These are phyloP conservation scores for Lasaia peninsularis DNA, from an alignment of 1,140 invertebrate species.

Conservation along the genomic window DNA sequence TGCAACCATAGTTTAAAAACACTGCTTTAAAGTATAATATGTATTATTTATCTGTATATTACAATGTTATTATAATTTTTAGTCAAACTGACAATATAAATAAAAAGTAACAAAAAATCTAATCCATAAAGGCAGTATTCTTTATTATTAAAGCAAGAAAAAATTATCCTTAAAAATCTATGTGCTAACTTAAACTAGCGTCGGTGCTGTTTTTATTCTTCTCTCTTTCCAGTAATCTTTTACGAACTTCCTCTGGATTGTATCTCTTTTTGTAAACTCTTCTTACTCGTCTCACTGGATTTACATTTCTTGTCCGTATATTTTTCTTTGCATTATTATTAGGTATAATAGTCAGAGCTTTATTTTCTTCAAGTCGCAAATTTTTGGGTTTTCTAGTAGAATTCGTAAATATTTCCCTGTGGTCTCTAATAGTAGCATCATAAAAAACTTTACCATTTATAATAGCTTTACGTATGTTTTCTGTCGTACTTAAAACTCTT, in stretches of 20 bases:
- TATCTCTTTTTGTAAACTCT: constrained; percentile 65
- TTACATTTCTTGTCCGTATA: constrained; percentile 53
- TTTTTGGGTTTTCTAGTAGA: constrained; percentile 48
- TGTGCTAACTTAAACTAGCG: constrained; percentile 21
- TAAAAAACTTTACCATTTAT: constrained; percentile 69
- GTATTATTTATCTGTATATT: background rate
- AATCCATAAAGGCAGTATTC: constrained; percentile 3
- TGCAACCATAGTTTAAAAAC: background rate
- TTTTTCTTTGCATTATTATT: constrained; percentile 50
- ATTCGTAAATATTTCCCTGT: constrained; percentile 50
- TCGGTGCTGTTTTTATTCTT: constrained; percentile 40
- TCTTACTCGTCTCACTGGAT: constrained; percentile 58
- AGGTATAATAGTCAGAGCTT: constrained; percentile 38
- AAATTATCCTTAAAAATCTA: constrained; percentile 1
- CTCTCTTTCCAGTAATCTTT: constrained; percentile 62
- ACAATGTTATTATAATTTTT: constrained; percentile 6
- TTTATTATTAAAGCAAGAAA: constrained; percentile 13
- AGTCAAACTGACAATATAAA: constrained; percentile 29
- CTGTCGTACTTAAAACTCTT: constrained; percentile 57
- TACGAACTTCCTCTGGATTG: constrained; percentile 68
- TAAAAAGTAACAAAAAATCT: constrained; percentile 10
- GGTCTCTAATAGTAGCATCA: constrained; percentile 59
- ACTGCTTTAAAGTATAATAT: background rate
- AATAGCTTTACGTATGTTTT: constrained; percentile 61
- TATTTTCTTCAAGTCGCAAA: constrained; percentile 46